Evolutionary conservation across 2,888 invertebrate genomes (phyloP), one percentile per base, ranked within the genome.

Genomic region (Anthoptus insignis): DNA sequence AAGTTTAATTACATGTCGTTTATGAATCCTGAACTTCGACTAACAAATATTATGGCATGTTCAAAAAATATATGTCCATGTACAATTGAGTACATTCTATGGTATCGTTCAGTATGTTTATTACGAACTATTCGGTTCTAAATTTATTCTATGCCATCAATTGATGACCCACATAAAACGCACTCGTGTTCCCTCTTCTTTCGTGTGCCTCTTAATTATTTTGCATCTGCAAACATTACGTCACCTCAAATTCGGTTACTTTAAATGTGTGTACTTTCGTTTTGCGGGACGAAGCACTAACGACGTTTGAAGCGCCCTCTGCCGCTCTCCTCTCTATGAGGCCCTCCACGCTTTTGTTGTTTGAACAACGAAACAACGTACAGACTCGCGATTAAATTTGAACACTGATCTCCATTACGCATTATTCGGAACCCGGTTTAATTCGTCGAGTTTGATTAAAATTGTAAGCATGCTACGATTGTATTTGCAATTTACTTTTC

Each of bases 221-320:
- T 50, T 39, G 16, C 32, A 47, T 63, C 22, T 21, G 24, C 29
- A 63, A 56, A 57, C 49, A 63, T 83, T 76, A 76, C 85, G 81
- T 86, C 86, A 86, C 85, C 84, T 88, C 81, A 82, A 85, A 86
- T 86, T 88, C 79, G 80, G 79, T 83, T 89, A 89, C 84, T 89
- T 91, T 88, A 88, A 90, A 91, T 88, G 89, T 89, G 90, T 89
- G 87, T 89, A 86, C 88, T 82, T 86, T 86, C 82, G 86, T 86
- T 81, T 77, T 78, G 81, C 72, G 73, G 75, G 74, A 81, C 78
- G 81, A 75, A 84, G 85, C 81, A 78, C 82, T 83, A 81, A 83
- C 86, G 84, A 84, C 77, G 81, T 81, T 85, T 86, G 80, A 79
- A 90, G 87, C 81, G 76, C 86, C 76, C 91, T 89, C 76, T 73